A percentile compares a stretch with the other conserved stretches of the same genome.
Conservation (phyloP, 2,797 vertebrate genomes). For the Tapirus indicus region DNA sequence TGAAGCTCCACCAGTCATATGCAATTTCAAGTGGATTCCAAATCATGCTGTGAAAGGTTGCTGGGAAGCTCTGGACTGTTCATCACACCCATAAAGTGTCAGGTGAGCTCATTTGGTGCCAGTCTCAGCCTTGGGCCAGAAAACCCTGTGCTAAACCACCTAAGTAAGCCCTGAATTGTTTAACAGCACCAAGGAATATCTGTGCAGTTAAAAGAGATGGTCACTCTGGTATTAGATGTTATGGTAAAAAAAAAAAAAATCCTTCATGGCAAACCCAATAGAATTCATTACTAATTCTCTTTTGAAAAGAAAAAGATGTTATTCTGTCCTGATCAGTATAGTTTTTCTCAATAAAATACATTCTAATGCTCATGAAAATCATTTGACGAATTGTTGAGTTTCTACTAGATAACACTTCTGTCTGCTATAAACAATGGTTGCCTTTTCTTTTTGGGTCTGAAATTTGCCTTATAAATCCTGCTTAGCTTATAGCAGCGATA, state of each 20-base stretch:
- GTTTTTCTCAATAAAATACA: constrained; percentile 30
- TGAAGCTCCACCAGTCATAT: not conserved
- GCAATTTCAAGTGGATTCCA: constrained; percentile 52
- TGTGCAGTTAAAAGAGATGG: not conserved
- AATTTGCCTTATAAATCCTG: constrained; percentile 15
- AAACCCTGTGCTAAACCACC: not conserved
- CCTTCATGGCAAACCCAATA: not conserved
- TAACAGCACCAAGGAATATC: not conserved
- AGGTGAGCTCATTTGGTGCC: not conserved
- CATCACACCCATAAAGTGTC: not conserved
- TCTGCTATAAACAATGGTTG: not conserved
- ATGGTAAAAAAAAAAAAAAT: not conserved
- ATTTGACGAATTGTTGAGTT: not conserved
- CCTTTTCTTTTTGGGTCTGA: not conserved
- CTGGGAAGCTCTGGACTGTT: not conserved
- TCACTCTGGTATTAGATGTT: not conserved
- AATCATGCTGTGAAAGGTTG: not conserved
- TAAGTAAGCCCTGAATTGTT: not conserved
- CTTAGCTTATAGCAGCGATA: not conserved
- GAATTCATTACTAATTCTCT: constrained; percentile 42
- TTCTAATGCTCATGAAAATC: constrained; percentile 15
- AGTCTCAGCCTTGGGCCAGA: not conserved
- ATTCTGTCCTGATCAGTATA: not conserved
- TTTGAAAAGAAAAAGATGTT: not conserved
- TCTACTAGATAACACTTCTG: not conserved